These are phyloP conservation scores for Taeniopygia guttata DNA, from an alignment of 2,797 vertebrate genomes.

Conservation along the genomic window DNA sequence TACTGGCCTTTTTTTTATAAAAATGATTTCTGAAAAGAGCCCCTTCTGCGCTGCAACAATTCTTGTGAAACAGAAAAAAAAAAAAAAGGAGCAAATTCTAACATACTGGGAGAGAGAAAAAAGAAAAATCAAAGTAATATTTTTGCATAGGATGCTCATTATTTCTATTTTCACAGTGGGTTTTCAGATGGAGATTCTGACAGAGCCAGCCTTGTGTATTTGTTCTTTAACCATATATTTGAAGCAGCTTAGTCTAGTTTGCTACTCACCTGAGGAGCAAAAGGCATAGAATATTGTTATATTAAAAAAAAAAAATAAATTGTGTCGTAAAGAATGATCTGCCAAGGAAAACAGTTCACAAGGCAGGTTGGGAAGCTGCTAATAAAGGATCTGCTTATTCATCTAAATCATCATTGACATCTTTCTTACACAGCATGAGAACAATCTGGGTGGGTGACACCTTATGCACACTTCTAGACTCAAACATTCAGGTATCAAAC, in stretches of 20 bases:
- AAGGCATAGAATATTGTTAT: not conserved
- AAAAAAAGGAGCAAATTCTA: not conserved
- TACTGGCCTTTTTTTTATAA: not conserved
- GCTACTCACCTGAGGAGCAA: not conserved
- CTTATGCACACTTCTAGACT: not conserved
- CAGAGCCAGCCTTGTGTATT: not conserved
- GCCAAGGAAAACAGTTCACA: not conserved
- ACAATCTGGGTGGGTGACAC: not conserved
- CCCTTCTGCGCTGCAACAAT: not conserved
- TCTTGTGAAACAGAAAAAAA: not conserved
- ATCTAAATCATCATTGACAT: not conserved
- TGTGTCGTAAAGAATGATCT: not conserved
- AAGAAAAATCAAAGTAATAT: not conserved
- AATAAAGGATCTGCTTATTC: not conserved
- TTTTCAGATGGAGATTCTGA: not conserved
- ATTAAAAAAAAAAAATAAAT: no score
- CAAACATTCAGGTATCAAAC: not conserved
- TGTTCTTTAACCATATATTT: not conserved
- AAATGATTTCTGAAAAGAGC: not conserved
- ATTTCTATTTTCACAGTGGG: not conserved
- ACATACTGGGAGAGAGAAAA: not conserved
- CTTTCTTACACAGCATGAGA: not conserved
- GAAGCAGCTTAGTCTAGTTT: not conserved
- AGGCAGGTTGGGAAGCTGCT: not conserved
- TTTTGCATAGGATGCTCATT: not conserved